Evolutionary conservation across 2,113 vertebrate genomes (phyloP).

Genomic region (Hippocampus barbouri): DNA sequence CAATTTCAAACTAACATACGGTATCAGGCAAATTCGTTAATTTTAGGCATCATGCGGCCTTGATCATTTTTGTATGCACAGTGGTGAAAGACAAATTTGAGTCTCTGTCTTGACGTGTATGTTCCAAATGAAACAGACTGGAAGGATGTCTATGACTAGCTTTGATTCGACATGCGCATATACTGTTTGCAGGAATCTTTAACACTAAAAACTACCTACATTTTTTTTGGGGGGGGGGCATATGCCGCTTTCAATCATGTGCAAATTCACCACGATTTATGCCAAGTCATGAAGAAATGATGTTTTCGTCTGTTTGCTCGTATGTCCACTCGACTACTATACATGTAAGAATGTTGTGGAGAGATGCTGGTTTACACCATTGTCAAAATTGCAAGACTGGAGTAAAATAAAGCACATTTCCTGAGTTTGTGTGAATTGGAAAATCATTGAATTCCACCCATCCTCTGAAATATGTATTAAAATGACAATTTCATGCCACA

Average conservation of each 20-base stretch:
- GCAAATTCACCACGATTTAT: conserved; percentile 10
- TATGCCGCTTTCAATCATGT: conserved; percentile 22
- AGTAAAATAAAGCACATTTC: neutral
- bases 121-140: conserved; percentile 17
- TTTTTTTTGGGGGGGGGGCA: neutral
- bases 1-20: too few species aligned
- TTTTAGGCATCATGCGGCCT: neutral
- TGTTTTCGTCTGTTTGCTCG: neutral
- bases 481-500: neutral
- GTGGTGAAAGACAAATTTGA: too few species aligned
- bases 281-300: conserved; percentile 13
- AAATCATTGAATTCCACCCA: neutral
- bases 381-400: neutral
- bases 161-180: neutral
- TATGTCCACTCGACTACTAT: neutral
- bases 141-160: neutral
- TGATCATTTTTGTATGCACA: too few species aligned
- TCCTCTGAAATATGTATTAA: neutral
- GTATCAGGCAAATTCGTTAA: neutral
- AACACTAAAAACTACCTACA: neutral
- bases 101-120: neutral
- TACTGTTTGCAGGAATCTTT: neutral
- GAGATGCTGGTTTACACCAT: neutral
- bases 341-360: neutral
- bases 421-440: neutral